Conservation (phyloP, 2,113 vertebrate genomes). For the Andinoacara biseriatus region DNA sequence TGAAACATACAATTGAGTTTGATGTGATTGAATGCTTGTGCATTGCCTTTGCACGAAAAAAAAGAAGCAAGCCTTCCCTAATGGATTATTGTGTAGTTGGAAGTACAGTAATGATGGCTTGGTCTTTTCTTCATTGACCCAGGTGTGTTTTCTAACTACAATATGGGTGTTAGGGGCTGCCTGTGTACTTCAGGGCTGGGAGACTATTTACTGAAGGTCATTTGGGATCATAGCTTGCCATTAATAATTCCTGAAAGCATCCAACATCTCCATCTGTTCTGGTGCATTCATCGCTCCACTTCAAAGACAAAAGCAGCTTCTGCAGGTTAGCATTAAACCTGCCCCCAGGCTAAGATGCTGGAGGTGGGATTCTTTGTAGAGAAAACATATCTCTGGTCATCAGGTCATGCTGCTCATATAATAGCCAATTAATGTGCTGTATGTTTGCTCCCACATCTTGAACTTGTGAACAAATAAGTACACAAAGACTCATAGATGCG, state of each 20-base stretch:
- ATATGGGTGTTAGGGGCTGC: constrained; percentile 68
- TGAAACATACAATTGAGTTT: constrained; percentile 59
- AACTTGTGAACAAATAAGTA: constrained; percentile 27
- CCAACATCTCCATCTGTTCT: constrained; percentile 78
- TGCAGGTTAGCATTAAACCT: constrained; percentile 69
- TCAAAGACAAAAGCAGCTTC: constrained; percentile 72
- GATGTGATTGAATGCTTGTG: constrained; percentile 57
- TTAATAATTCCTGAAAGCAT: constrained; percentile 82
- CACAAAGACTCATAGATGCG: constrained; percentile 15
- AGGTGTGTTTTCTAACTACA: constrained; percentile 78
- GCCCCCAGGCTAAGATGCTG: constrained; percentile 61
- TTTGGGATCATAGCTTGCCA: constrained; percentile 80
- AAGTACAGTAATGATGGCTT: constrained; percentile 61
- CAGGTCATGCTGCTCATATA: constrained; percentile 42
- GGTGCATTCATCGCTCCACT: constrained; percentile 67
- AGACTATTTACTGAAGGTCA: constrained; percentile 81
- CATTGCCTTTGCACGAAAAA: constrained; percentile 7
- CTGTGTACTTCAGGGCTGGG: constrained; percentile 65
- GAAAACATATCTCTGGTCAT: constrained; percentile 58
- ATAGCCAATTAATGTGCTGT: constrained; percentile 57
- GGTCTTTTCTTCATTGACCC: constrained; percentile 65
- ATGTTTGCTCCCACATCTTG: constrained; percentile 49
- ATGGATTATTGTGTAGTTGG: constrained; percentile 51
- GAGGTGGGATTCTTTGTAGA: constrained; percentile 59
- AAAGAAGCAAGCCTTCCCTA: constrained; percentile 38